These are phyloP conservation scores for Enteromius treurensis DNA, from an alignment of 2,797 vertebrate species.

Conservation along the genomic window DNA sequence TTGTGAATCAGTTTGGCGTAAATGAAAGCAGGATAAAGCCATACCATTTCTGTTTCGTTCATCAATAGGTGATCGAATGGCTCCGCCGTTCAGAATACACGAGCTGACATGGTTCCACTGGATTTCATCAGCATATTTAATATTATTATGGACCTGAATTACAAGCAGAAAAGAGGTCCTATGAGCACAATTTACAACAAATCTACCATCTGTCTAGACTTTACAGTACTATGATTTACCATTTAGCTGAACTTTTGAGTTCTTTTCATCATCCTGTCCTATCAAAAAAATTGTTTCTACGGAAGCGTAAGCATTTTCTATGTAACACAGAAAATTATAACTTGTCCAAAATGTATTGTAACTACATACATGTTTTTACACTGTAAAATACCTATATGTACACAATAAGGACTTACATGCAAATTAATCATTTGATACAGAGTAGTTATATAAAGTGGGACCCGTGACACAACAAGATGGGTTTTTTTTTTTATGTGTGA, in stretches of 20 bases:
- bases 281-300: too few species aligned
- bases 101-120: constrained; percentile 91
- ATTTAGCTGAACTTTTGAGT: background rate
- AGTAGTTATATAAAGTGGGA: too few species aligned
- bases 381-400: too few species aligned
- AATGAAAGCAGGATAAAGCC: constrained; percentile 32
- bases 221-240: background rate
- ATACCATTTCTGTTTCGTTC: constrained; percentile 82
- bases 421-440: too few species aligned
- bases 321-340: too few species aligned
- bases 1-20: background rate
- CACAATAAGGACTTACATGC: too few species aligned
- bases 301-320: too few species aligned
- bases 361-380: too few species aligned
- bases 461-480: too few species aligned
- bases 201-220: background rate
- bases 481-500: too few species aligned
- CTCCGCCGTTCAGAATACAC: constrained; percentile 87
- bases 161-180: constrained; percentile 3
- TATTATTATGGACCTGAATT: constrained; percentile 83
- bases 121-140: constrained; percentile 70
- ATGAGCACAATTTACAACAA: background rate
- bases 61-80: constrained; percentile 84
- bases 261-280: too few species aligned
- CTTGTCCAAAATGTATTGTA: too few species aligned